Evolutionary conservation across 2,888 invertebrate species (phyloP).

Genomic region (Lithophane ornitopus): DNA sequence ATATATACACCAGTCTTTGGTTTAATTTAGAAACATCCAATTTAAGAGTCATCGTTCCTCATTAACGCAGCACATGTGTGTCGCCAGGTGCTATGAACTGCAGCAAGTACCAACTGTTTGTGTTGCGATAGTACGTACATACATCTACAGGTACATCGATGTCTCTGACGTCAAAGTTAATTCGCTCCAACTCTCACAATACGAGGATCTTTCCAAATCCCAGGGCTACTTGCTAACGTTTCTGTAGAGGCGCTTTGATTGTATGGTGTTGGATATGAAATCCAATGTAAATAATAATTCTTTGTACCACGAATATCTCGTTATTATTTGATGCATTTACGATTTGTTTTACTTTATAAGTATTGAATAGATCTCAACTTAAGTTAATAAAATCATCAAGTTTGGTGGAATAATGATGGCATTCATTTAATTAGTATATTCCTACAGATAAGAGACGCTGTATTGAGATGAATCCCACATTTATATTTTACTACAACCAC

Average conservation of each 20-base stretch:
- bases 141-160: conserved; percentile 2
- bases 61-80: background rate
- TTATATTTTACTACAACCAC: background rate
- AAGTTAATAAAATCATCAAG: background rate
- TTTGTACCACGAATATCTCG: background rate
- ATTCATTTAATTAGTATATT: background rate
- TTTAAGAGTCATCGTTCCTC: background rate
- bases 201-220: conserved; percentile 29
- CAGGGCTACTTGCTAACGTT: conserved; percentile 28
- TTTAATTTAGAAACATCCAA: background rate
- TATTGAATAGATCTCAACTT: background rate
- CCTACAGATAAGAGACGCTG: background rate
- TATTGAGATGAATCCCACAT: background rate
- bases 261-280: conserved; percentile 6
- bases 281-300: background rate
- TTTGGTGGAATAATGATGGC: background rate
- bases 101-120: conserved; percentile 19
- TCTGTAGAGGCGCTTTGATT: conserved; percentile 2
- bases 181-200: conserved; percentile 33
- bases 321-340: background rate
- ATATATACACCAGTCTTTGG: background rate
- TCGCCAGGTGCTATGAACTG: conserved; percentile 17
- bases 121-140: background rate
- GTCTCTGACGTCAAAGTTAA: conserved; percentile 23
- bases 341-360: background rate